These are phyloP conservation scores for Dolichotis patagonum DNA, from an alignment of 2,113 vertebrate species.

Conservation along the genomic window DNA sequence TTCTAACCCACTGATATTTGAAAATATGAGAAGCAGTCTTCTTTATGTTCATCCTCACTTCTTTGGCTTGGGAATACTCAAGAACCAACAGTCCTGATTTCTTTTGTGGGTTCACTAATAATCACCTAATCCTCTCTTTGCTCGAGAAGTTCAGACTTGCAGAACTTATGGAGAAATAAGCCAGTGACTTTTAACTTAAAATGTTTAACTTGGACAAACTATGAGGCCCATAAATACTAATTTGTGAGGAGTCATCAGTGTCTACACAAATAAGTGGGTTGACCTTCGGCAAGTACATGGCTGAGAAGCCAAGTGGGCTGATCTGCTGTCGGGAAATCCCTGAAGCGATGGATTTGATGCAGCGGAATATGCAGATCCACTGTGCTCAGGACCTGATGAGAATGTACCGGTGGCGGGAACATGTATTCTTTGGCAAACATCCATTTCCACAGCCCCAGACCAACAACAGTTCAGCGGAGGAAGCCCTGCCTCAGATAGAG, in stretches of 20 bases:
- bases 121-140: neutral
- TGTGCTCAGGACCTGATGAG: neutral
- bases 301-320: neutral
- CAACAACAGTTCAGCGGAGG: neutral
- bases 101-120: neutral
- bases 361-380: conserved; percentile 12
- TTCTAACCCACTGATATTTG: neutral
- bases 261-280: conserved; percentile 52
- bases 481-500: neutral
- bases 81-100: neutral
- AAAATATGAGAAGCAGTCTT: neutral
- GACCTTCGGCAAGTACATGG: conserved; percentile 46
- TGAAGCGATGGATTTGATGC: neutral
- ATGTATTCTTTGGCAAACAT: conserved; percentile 66
- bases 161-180: conserved; percentile 47
- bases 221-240: conserved; percentile 66
- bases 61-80: neutral
- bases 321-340: conserved; percentile 55
- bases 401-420: conserved; percentile 58
- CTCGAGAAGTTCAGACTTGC: conserved; percentile 26
- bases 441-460: conserved; percentile 64
- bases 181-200: conserved; percentile 19
- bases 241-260: conserved; percentile 61
- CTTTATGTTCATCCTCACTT: neutral
- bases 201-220: conserved; percentile 71